Evolutionary conservation across 2,113 vertebrate genomes (phyloP).

Genomic region (Uria aalge): DNA sequence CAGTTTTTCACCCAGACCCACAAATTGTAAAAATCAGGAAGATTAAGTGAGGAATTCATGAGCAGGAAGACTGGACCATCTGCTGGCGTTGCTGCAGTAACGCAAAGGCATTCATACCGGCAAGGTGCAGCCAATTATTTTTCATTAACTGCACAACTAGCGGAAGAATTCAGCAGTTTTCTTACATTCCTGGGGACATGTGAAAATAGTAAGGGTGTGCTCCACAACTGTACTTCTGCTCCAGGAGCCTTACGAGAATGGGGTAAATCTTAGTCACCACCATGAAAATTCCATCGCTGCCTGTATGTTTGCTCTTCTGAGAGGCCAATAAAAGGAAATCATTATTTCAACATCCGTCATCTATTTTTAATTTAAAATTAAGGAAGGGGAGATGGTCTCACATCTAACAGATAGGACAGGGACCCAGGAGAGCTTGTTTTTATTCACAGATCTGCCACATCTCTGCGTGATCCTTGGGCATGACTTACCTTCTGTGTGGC

Average conservation of each 20-base stretch:
- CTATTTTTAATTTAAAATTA: not conserved
- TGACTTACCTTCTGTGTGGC: constrained; percentile 24
- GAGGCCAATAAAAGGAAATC: not conserved
- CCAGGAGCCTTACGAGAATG: not conserved
- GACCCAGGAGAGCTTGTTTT: not conserved
- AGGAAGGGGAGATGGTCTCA: not conserved
- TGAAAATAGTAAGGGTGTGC: not conserved
- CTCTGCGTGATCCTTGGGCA: not conserved
- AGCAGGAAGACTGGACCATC: constrained; percentile 15
- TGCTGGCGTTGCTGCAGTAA: not conserved
- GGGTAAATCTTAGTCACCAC: not conserved
- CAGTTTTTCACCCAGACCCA: not conserved
- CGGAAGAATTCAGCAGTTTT: constrained; percentile 19
- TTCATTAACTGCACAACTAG: not conserved
- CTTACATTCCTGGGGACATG: not conserved
- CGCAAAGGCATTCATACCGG: not conserved
- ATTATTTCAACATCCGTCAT: not conserved
- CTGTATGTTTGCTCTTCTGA: not conserved
- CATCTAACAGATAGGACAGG: not conserved
- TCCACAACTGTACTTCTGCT: not conserved
- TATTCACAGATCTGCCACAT: not conserved
- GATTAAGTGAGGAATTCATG: not conserved
- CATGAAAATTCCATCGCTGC: not conserved
- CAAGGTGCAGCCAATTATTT: constrained; percentile 6
- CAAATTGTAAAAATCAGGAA: constrained; percentile 9